These are phyloP conservation scores for Harpagifer antarcticus DNA, from an alignment of 2,797 vertebrate genomes.

Conservation along the genomic window DNA sequence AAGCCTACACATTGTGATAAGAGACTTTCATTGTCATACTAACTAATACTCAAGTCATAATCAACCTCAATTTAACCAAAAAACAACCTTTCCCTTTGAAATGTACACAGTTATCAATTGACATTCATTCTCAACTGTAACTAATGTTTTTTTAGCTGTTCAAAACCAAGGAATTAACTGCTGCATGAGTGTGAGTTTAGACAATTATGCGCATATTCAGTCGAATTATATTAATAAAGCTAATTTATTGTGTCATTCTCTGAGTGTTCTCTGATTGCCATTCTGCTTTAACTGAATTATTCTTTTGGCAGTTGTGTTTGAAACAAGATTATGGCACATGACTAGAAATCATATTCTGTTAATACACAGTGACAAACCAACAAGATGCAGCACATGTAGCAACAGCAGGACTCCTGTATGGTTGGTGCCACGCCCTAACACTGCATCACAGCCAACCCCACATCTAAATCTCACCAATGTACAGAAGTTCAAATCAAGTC, in stretches of 20 bases:
- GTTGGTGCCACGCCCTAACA: neutral
- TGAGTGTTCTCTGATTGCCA: slow-evolving; percentile 18
- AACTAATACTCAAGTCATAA: too few relatives aligned
- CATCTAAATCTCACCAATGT: neutral
- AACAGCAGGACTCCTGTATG: neutral
- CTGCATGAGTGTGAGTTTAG: slow-evolving; percentile 4
- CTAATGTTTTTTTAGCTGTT: too few relatives aligned
- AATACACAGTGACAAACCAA: neutral
- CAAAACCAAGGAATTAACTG: too few relatives aligned
- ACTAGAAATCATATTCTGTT: neutral
- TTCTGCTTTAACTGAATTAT: slow-evolving; percentile 21
- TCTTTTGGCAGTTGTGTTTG: slow-evolving; percentile 24
- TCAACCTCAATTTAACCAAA: too few relatives aligned
- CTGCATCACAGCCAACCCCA: neutral
- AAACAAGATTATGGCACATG: slow-evolving; percentile 30
- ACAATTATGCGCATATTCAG: slow-evolving; percentile 19
- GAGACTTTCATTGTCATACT: too few relatives aligned
- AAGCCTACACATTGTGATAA: neutral
- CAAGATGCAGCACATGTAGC: slow-evolving; percentile 6
- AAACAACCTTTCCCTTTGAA: too few relatives aligned
- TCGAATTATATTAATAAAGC: slow-evolving; percentile 33
- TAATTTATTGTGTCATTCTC: slow-evolving; percentile 15
- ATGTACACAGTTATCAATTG: too few relatives aligned
- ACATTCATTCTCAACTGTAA: too few relatives aligned
- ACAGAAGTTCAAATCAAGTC: neutral